phyloP scores from a whole-genome alignment of 2,797 vertebrate species.

The Cetoscarus ocellatus region DNA sequence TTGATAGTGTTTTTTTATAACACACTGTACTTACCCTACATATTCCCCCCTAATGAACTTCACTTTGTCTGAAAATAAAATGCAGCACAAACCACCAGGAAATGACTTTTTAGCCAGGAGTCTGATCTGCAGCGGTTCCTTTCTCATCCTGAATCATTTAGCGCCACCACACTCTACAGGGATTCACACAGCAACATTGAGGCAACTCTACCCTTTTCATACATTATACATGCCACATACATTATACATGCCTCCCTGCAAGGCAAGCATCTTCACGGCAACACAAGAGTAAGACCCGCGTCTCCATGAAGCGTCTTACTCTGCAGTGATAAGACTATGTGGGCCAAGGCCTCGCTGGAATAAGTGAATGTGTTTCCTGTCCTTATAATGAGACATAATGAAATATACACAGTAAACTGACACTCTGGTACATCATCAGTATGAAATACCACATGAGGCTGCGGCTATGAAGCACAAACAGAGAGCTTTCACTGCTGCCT shows the following conservation, averaged over 20 bases:
- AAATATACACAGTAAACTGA: conserved; percentile 18
- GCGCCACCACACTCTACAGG: conserved; percentile 60
- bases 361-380: conserved; percentile 31
- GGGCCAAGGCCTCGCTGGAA: conserved; percentile 50
- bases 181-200: conserved; percentile 67
- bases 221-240: conserved; percentile 82
- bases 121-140: conserved; percentile 47
- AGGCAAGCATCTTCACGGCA: conserved; percentile 69
- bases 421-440: conserved; percentile 15
- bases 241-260: conserved; percentile 80
- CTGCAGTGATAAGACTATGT: conserved; percentile 43
- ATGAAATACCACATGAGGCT: conserved; percentile 21
- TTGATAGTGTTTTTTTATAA: background rate
- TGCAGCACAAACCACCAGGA: conserved; percentile 26
- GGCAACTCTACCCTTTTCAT: conserved; percentile 77
- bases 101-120: conserved; percentile 27
- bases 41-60: conserved; percentile 3
- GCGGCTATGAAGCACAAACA: conserved; percentile 17
- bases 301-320: conserved; percentile 37
- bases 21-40: background rate
- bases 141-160: conserved; percentile 78
- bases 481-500: background rate
- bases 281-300: conserved; percentile 58
- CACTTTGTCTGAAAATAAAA: conserved; percentile 19
- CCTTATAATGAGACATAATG: conserved; percentile 37